These are phyloP conservation scores for Polydrusus pterygomalis DNA, from an alignment of 2,888 invertebrate species.

Conservation along the genomic window DNA sequence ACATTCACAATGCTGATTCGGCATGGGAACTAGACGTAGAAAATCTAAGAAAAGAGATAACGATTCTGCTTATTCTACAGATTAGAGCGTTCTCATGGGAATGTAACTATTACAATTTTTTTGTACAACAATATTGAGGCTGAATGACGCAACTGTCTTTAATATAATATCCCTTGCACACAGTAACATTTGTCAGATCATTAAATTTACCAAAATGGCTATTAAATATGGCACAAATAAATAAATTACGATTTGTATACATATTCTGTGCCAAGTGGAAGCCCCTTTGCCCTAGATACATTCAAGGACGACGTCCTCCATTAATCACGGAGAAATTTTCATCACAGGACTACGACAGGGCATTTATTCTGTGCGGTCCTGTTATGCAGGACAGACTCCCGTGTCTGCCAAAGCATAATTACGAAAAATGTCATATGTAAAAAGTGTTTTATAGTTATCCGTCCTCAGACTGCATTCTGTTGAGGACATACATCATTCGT, in stretches of 20 bases:
- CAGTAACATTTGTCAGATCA: background rate
- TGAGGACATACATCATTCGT: too few species aligned
- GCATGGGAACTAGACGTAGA: too few species aligned
- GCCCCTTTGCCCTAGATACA: background rate
- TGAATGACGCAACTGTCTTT: too few species aligned
- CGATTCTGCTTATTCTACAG: too few species aligned
- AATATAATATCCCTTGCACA: too few species aligned
- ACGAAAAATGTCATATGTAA: constrained; percentile 7
- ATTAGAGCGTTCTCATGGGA: too few species aligned
- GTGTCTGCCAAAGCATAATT: constrained; percentile 4
- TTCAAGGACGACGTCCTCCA: background rate
- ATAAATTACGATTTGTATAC: background rate
- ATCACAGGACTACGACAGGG: constrained; percentile 19
- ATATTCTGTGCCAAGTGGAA: background rate
- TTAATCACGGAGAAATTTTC: constrained; percentile 19
- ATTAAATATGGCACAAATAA: constrained; percentile 3
- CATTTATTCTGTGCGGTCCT: constrained; percentile 23
- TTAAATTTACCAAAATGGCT: background rate
- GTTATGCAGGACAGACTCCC: constrained; percentile 10
- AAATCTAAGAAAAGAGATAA: too few species aligned
- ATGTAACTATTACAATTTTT: too few species aligned
- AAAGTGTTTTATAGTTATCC: too few species aligned
- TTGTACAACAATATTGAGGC: too few species aligned
- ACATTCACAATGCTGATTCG: too few species aligned
- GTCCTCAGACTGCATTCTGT: too few species aligned